These are phyloP conservation scores for Hemicordylus capensis DNA, from an alignment of 2,113 vertebrate species.

Conservation along the genomic window DNA sequence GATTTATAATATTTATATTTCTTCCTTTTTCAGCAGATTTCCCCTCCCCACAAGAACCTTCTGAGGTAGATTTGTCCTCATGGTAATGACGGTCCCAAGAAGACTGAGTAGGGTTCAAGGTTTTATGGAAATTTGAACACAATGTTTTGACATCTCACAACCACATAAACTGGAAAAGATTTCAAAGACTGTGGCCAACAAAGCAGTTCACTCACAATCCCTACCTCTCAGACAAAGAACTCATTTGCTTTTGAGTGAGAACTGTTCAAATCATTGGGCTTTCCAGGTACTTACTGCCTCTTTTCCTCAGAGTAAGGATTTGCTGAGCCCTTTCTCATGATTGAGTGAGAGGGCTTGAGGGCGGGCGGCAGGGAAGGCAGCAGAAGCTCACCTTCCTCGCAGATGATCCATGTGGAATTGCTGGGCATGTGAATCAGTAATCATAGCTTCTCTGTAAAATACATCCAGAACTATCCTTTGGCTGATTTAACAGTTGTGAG, in stretches of 20 bases:
- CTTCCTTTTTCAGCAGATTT: too few relatives aligned
- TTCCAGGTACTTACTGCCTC: too few relatives aligned
- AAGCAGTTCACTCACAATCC: background rate
- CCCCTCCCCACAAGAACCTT: too few relatives aligned
- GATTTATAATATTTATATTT: too few relatives aligned
- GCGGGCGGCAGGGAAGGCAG: too few relatives aligned
- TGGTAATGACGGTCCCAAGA: background rate
- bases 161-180: background rate
- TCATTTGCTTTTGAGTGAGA: background rate
- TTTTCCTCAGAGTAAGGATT: background rate
- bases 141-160: too few relatives aligned
- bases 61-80: background rate
- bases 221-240: background rate
- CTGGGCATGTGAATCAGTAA: too few relatives aligned
- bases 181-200: background rate
- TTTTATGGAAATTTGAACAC: background rate
- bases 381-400: too few relatives aligned
- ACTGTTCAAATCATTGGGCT: background rate
- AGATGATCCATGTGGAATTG: too few relatives aligned
- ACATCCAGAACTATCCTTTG: background rate
- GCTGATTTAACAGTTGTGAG: background rate
- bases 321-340: background rate
- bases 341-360: too few relatives aligned
- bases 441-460: background rate
- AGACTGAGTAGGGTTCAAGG: background rate